Evolutionary conservation across 2,113 vertebrate species (phyloP), one percentile per base, ranked within the genome.

Genomic region (Cichladusa arquata): DNA sequence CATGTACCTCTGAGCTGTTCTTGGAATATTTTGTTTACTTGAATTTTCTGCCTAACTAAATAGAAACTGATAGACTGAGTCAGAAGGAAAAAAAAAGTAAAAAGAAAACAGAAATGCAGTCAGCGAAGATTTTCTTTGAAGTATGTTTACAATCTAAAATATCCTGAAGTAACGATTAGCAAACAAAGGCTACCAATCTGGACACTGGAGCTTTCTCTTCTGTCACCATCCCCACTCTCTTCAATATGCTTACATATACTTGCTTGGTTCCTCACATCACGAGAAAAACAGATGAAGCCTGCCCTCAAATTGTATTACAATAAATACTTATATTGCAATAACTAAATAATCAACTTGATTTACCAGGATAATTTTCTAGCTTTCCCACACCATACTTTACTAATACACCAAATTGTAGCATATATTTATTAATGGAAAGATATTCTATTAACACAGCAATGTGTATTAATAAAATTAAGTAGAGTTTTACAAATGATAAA

Each of bases 11-110:
- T 20, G 42, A 72, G 60, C 67, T 88, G 40, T 74, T 91, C 72
- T 88, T 92, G 86, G 76, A 86, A 92, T 10, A 47, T 20, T 91
- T 74, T 9, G 33, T 36, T 91, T 84, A 45, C 56, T 71, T 79
- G 60, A 86, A 83, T 92, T 93, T 88, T 88, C 77, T 84, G 72
- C 73, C 76, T 92, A 84, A 65, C 72, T 83, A 81, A 88, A 86
- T 42, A 57, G 71, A 88, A 94, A 88, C 48, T 20, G 50, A 65
- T 48, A 60, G 78, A 85, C 81, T 88, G 94, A 93, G 38, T 90
- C 71, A 88, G 86, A 71, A 88, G 53, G 36, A 38, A 48, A 58
- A 71, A 54, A 14, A 42, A 47, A 56, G 9, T 3, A 11, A n/a
- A 66, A 70, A 19, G 10, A n/a, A 40, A 2, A 1, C 19, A 83